phyloP scores from a whole-genome alignment of 2,888 invertebrate genomes.

The Strigamia transsilvanica region DNA sequence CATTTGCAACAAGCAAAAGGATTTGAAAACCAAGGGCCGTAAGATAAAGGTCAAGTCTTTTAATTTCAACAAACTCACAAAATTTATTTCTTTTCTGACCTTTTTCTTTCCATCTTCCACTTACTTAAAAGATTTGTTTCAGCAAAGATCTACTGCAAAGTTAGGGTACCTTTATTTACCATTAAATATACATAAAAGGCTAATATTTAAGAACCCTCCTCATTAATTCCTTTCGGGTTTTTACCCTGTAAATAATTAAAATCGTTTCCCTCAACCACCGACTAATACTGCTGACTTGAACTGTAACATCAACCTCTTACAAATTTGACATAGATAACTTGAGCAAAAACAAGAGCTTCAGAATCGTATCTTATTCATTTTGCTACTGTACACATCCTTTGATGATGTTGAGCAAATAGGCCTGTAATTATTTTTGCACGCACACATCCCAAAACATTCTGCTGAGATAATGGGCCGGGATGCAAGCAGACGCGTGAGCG shows the following conservation, averaged over 20 bases:
- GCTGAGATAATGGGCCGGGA: conserved; percentile 10
- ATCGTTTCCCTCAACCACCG: conserved; percentile 3
- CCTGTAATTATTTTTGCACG: conserved; percentile 39
- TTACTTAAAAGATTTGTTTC: conserved; percentile 46
- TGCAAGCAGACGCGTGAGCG: conserved; percentile 33
- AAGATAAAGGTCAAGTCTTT: conserved; percentile 33
- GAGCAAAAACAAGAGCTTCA: conserved; percentile 14
- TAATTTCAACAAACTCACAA: conserved; percentile 33
- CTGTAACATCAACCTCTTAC: conserved; percentile 7
- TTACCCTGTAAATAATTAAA: conserved; percentile 45
- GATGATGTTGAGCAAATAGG: conserved; percentile 48
- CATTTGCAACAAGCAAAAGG: background rate
- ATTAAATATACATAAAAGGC: conserved; percentile 40
- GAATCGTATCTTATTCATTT: conserved; percentile 19
- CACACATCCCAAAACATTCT: conserved; percentile 43
- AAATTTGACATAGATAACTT: background rate
- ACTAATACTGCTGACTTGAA: conserved; percentile 40
- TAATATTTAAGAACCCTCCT: conserved; percentile 33
- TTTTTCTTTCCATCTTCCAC: conserved; percentile 37
- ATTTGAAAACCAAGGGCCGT: background rate
- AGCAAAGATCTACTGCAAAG: background rate
- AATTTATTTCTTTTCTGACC: conserved; percentile 42
- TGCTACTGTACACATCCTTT: background rate
- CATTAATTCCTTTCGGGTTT: conserved; percentile 27
- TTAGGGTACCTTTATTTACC: conserved; percentile 37